Percentiles rank a stretch among this genome's conserved stretches.
Conservation (phyloP, 2,888 invertebrate genomes). For the Villa cingulata region DNA sequence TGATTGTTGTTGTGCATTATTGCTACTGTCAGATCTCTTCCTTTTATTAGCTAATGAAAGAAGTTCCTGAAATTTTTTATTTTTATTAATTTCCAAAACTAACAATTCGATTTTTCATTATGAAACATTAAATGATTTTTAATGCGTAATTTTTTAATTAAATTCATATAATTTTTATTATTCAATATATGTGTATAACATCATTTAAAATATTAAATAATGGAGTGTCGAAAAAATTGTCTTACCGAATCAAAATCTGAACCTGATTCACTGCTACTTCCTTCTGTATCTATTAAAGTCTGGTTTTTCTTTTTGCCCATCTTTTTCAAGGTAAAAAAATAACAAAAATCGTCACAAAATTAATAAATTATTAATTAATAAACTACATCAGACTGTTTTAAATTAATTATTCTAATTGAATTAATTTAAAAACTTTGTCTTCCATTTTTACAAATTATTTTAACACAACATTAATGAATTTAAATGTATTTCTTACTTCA, state of each 20-base stretch:
- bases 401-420: too few species aligned
- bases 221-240: not conserved
- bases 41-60: constrained; percentile 66
- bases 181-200: too few species aligned
- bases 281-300: constrained; percentile 69
- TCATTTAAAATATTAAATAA: too few species aligned
- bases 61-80: constrained; percentile 47
- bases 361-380: too few species aligned
- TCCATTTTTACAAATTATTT: not conserved
- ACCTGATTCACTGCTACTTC: constrained; percentile 60
- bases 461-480: too few species aligned
- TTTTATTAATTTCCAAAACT: not conserved
- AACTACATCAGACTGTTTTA: too few species aligned
- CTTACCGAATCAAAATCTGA: constrained; percentile 77
- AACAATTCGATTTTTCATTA: not conserved
- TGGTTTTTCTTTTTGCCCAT: constrained; percentile 80
- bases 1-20: constrained; percentile 32
- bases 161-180: not conserved
- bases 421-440: too few species aligned
- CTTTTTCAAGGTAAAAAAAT: too few species aligned
- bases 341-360: too few species aligned
- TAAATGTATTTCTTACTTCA: too few species aligned
- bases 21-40: constrained; percentile 39
- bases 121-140: too few species aligned
- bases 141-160: not conserved